A percentile compares a stretch with the other conserved stretches of the same genome.
Conservation (phyloP, 2,113 vertebrate genomes). For the Macrotus californicus region DNA sequence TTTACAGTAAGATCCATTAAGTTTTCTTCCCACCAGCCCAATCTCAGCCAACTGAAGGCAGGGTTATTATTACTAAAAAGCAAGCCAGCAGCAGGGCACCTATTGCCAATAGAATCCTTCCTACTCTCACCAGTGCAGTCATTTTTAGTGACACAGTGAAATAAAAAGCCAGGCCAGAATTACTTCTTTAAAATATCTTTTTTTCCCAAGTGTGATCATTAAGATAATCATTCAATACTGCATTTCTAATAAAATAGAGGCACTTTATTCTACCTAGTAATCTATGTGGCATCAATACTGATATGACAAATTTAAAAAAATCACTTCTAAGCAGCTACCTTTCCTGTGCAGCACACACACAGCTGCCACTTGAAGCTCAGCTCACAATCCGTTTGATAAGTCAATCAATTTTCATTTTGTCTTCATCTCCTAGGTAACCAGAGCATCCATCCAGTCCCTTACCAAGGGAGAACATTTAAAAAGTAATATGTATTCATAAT, state of each 20-base stretch:
- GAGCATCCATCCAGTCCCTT: slow-evolving; percentile 48
- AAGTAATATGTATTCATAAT: slow-evolving; percentile 66
- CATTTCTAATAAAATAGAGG: slow-evolving; percentile 45
- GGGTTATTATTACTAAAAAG: slow-evolving; percentile 15
- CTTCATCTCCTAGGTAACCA: slow-evolving; percentile 71
- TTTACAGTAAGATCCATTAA: slow-evolving; percentile 65
- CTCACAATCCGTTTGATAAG: slow-evolving; percentile 63
- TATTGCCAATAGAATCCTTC: background rate
- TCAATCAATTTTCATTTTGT: slow-evolving; percentile 73
- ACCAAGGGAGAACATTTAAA: slow-evolving; percentile 58
- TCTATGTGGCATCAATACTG: slow-evolving; percentile 28
- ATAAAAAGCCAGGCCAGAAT: background rate
- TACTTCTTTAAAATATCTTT: slow-evolving; percentile 5
- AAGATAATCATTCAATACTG: slow-evolving; percentile 32
- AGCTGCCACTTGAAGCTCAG: slow-evolving; percentile 67
- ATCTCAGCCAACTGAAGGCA: slow-evolving; percentile 8
- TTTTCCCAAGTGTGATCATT: background rate
- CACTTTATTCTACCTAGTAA: slow-evolving; percentile 26
- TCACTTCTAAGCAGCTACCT: slow-evolving; percentile 34
- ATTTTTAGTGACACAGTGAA: slow-evolving; percentile 38
- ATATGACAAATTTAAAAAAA: slow-evolving; percentile 1
- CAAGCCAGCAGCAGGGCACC: background rate
- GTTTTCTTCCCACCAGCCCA: slow-evolving; percentile 24
- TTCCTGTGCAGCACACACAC: slow-evolving; percentile 52
- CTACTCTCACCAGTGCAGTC: background rate